Percentiles rank a stretch among this genome's conserved stretches.
Evolutionary conservation across 2,113 vertebrate species (phyloP).

Genomic region (Catharus bicknelli): DNA sequence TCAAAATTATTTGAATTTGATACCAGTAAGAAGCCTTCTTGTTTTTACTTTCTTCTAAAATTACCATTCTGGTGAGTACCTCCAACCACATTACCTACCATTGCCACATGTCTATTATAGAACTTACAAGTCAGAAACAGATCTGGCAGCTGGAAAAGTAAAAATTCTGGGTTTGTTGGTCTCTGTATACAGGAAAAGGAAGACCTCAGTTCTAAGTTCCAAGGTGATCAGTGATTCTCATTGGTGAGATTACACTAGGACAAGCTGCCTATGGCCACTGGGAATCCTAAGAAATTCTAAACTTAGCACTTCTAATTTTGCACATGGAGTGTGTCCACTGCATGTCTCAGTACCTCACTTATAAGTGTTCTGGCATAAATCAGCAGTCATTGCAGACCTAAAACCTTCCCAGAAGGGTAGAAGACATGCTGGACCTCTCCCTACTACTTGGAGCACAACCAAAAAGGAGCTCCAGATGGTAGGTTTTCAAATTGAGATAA

Average conservation of each 20-base stretch:
- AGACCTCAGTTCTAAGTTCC: background rate
- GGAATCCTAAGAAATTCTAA: background rate
- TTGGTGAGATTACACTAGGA: background rate
- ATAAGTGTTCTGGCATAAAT: background rate
- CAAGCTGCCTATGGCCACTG: accelerated
- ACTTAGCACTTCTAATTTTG: background rate
- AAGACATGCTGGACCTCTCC: background rate
- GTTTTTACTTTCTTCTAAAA: background rate
- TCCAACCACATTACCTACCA: background rate
- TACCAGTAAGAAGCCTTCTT: background rate
- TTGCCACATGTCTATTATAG: background rate
- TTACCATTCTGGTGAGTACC: background rate
- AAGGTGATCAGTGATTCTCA: background rate
- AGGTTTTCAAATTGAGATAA: background rate
- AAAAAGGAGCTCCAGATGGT: background rate
- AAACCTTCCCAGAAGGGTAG: background rate
- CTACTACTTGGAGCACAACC: background rate
- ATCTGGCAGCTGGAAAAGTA: background rate
- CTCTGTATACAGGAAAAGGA: background rate
- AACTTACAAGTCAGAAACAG: background rate
- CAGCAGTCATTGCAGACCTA: background rate
- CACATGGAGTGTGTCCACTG: background rate
- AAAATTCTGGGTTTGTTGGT: background rate
- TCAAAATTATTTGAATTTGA: background rate
- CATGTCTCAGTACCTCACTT: background rate